Conservation (phyloP, 2,113 vertebrate genomes). For the Cisticola juncidis region DNA sequence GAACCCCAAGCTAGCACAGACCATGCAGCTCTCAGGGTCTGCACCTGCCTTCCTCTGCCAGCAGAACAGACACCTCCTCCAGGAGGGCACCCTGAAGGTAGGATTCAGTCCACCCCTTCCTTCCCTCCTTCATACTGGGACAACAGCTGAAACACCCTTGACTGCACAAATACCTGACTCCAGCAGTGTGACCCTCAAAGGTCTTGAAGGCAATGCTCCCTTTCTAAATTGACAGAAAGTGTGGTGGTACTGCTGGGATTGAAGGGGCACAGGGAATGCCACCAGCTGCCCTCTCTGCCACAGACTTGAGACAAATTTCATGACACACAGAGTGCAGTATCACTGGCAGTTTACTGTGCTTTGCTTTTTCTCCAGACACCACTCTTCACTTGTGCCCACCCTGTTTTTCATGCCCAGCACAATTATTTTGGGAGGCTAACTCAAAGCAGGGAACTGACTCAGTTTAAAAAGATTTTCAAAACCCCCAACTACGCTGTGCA, state of each 20-base stretch:
- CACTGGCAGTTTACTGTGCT: neutral
- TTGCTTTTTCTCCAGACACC: neutral
- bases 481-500: rapidly evolving
- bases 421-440: neutral
- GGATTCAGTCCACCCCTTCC: neutral
- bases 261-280: neutral
- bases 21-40: neutral
- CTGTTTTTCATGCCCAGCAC: neutral
- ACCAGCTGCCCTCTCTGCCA: neutral
- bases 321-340: neutral
- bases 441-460: neutral
- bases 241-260: neutral
- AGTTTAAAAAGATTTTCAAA: neutral
- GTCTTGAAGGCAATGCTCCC: neutral
- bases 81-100: rapidly evolving
- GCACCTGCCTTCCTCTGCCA: neutral
- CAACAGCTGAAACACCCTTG: neutral
- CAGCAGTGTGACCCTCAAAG: neutral
- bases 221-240: neutral
- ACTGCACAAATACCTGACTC: neutral
- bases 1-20: neutral
- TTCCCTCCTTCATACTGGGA: neutral
- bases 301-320: neutral
- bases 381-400: neutral
- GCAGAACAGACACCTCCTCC: neutral